These are phyloP conservation scores for Meda fulgida DNA, from an alignment of 2,797 vertebrate species.

Conservation along the genomic window DNA sequence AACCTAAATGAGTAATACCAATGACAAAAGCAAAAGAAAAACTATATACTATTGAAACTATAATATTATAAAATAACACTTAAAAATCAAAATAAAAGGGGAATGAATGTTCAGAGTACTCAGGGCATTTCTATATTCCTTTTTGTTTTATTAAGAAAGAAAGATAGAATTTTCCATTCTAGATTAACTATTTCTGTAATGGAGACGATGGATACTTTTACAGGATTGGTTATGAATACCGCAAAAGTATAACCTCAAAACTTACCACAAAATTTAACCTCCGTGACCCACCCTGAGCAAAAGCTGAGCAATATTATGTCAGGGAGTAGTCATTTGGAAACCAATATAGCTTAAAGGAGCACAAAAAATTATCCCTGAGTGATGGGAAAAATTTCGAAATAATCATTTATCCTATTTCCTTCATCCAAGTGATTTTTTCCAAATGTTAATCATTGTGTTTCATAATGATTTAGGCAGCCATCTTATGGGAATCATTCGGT, in stretches of 20 bases:
- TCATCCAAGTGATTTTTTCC: neutral
- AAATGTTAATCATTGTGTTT: constrained; percentile 31
- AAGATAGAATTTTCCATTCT: neutral
- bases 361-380: neutral
- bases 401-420: neutral
- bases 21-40: neutral
- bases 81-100: too few species aligned
- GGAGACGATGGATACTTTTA: neutral
- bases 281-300: neutral
- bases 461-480: constrained; percentile 2
- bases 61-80: neutral
- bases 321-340: neutral
- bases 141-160: neutral
- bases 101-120: neutral
- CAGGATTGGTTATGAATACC: neutral
- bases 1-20: neutral
- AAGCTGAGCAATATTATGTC: neutral
- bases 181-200: neutral
- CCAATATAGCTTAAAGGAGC: neutral
- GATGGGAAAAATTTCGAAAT: neutral
- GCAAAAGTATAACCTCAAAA: neutral
- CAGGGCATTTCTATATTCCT: neutral
- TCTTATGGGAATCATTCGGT: neutral
- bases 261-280: neutral
- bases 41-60: too few species aligned